Evolutionary conservation across 2,888 invertebrate species (phyloP).

Genomic region (Leptopterna dolabrata): DNA sequence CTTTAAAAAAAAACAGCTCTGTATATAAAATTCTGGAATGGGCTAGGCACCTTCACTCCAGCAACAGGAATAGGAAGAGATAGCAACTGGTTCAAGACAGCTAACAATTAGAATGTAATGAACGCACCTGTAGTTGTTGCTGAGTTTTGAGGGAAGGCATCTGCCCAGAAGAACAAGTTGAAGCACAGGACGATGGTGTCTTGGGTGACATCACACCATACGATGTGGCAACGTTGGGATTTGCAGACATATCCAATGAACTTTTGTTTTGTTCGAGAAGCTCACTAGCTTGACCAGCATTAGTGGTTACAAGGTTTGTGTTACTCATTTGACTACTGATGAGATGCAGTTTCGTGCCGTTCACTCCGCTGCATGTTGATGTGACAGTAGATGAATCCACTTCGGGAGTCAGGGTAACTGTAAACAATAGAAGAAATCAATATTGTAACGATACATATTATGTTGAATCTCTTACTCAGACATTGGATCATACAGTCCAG

Average conservation of each 20-base stretch:
- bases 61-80: no score
- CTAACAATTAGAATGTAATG: not conserved
- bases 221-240: not conserved
- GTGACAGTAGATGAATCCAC: conserved; percentile 67
- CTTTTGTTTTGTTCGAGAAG: not conserved
- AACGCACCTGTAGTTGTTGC: conserved; percentile 34
- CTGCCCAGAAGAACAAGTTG: conserved; percentile 13
- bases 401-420: conserved; percentile 74
- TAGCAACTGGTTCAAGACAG: no score
- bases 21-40: no score
- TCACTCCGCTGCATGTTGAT: conserved; percentile 19
- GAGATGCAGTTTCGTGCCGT: not conserved
- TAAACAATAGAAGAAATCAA: not conserved
- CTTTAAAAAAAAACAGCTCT: no score
- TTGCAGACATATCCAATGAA: not conserved
- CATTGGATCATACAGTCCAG: no score
- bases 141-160: not conserved
- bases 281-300: not conserved
- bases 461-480: no score
- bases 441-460: no score
- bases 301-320: no score
- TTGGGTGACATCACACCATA: conserved; percentile 28
- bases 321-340: not conserved
- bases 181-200: not conserved
- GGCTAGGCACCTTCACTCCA: no score